Conservation (phyloP, 2,888 invertebrate species). For the Nycteola revayana region DNA sequence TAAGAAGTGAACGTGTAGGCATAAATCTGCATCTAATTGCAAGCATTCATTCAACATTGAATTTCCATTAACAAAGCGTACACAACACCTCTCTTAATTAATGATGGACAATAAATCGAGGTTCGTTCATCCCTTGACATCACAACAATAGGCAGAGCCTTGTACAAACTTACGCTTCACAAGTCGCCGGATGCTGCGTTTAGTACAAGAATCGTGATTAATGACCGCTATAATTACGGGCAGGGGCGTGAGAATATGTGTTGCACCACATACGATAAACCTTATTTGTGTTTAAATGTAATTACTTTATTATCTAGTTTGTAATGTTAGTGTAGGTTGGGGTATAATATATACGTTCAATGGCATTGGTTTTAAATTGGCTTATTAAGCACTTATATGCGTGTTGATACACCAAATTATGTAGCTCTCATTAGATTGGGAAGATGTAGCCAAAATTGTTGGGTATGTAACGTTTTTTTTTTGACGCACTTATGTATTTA, state of each 20-base stretch:
- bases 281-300: slow-evolving; percentile 32
- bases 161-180: slow-evolving; percentile 27
- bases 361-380: too few species aligned
- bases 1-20: too few species aligned
- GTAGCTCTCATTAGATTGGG: too few species aligned
- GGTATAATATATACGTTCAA: neutral
- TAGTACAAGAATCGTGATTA: slow-evolving; percentile 46
- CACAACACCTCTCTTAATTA: slow-evolving; percentile 4
- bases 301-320: slow-evolving; percentile 28
- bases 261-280: slow-evolving; percentile 41
- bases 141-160: slow-evolving; percentile 46
- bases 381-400: too few species aligned
- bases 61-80: neutral
- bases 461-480: too few species aligned
- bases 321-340: slow-evolving; percentile 6
- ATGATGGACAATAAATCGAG: slow-evolving; percentile 21
- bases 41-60: neutral
- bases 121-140: slow-evolving; percentile 32
- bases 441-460: too few species aligned
- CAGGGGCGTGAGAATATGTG: slow-evolving; percentile 45
- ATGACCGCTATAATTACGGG: slow-evolving; percentile 46
- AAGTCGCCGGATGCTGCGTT: slow-evolving; percentile 44
- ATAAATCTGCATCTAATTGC: slow-evolving; percentile 6
- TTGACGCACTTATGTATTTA: too few species aligned
- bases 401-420: too few species aligned